Base-by-base conservation (phyloP, 1,140 invertebrate species). In the Asbolus verrucosus region DNA sequence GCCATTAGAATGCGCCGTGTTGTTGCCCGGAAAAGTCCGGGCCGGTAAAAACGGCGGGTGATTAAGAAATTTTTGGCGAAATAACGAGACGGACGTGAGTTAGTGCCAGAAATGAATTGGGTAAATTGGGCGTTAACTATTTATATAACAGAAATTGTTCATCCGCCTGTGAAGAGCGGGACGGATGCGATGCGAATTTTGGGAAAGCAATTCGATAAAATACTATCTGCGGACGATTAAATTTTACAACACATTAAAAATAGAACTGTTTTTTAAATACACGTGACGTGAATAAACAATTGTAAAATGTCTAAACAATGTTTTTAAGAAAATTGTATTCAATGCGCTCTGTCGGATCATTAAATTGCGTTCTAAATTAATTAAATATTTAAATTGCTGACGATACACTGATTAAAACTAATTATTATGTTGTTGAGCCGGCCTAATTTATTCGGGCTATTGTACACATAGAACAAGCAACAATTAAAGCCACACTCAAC, bases 361-460 rank as follows among this genome's bases (percentile, higher is more conserved):
- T 54, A 54, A 54, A 54, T 54, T 54, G 19, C 46, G 46, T 13
- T 24, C 46, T 54, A 54, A 54, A 54, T 54, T 54, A 54, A 54
- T 54, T 54, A 54, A 54, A 54, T 54, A 54, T 54, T 54, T 54
- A 54, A 54, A 54, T 54, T 54, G 46, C 46, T 54, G 46, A 54
- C 46, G 46, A 54, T 54, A 54, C 21, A 54, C 46, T 54, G 46
- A 54, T 54, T 54, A 54, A 54, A 54, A 54, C 46, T 54, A 54
- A 54, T 54, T 54, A 54, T 54, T 54, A 27, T 27, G 46, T 54
- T 54, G 21, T 19, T 9, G 41, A 19, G 46, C 21, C 19, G 8
- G 46, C 46, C 27, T 16, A 54, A 54, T 54, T 54, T 54, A 54
- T 54, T 54, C 21, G 8, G 46, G 21, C 46, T n/a, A 13, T 54